A percentile compares a stretch with the other conserved stretches of the same genome.
These are phyloP conservation scores for Poecilia wingei DNA, from an alignment of 2,797 vertebrate species.

Conservation along the genomic window DNA sequence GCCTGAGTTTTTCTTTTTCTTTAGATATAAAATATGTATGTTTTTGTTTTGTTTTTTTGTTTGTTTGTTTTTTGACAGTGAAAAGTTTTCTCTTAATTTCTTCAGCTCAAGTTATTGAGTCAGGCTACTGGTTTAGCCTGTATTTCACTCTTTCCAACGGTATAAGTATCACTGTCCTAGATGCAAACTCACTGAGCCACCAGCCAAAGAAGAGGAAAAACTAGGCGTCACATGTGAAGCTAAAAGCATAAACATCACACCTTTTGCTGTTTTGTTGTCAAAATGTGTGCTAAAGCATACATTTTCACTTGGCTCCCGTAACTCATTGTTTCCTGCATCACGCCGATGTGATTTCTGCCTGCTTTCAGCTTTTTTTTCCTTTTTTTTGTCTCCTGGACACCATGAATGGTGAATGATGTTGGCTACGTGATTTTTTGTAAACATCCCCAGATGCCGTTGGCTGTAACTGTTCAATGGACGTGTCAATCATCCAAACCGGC, in stretches of 20 bases:
- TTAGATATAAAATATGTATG: conserved; percentile 3
- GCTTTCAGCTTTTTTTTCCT: no score
- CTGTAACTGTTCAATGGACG: neutral
- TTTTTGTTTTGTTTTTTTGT: neutral
- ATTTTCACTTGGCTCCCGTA: no score
- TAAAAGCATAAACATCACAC: no score
- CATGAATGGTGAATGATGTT: neutral
- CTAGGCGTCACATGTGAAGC: no score
- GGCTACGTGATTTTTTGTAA: neutral
- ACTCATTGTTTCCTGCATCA: no score
- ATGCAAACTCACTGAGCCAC: no score
- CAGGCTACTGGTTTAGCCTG: conserved; percentile 51
- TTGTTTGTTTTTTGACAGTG: conserved; percentile 6
- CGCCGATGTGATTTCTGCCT: no score
- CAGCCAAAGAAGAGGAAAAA: no score
- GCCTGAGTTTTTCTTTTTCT: conserved; percentile 18
- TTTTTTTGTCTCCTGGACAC: neutral
- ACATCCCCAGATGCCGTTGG: neutral
- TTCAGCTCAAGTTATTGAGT: conserved; percentile 62
- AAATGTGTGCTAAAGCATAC: no score
- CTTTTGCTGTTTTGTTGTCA: no score
- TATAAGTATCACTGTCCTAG: no score
- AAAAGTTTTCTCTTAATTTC: conserved; percentile 40
- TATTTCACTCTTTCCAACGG: no score
- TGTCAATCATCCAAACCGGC: neutral